Evolutionary conservation across 64 coral and sea anemone genomes (phyloP), one percentile per base, ranked within the genome.

Genomic region (Trachythela sp.): DNA sequence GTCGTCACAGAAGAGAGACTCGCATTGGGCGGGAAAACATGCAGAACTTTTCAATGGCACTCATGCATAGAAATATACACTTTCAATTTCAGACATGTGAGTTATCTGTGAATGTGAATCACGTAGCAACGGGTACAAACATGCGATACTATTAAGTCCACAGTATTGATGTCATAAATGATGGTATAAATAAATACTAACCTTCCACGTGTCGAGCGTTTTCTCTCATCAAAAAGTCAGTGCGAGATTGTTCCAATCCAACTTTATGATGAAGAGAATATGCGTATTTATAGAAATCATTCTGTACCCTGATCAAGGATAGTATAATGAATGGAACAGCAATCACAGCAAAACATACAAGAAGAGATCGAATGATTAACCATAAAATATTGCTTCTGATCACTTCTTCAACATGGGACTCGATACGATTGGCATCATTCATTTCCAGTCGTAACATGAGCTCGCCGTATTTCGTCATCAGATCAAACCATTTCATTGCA

Each of bases 161-260:
- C n/a, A n/a, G n/a, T n/a, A n/a, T n/a, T n/a, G n/a, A n/a, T n/a
- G n/a, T n/a, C n/a, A n/a, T n/a, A n/a, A n/a, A n/a, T n/a, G n/a
- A n/a, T n/a, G n/a, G n/a, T n/a, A n/a, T n/a, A n/a, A n/a, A n/a
- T 26, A 80, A 0, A 0, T 37, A 80, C 75, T 35, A 17, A 80
- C 75, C 37, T 80, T 80, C 31, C 2, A 80, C 75, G 9, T 80
- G 33, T 80, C 75, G 20, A 17, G 75, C 75, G 32, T 80, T 80
- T 80, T 80, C 75, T 38, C 75, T 30, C 75, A 80, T 80, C 27
- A 80, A 30, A 80, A 80, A 80, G 2, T 80, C 75, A 34, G 75
- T 80, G 31, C 75, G 75, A 13, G 33, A 35, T 80, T 80, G 75
- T 80, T 80, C 75, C 30, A 80, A 80, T 0, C 75, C 75, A 15